These are phyloP conservation scores for Dunckerocampus dactyliophorus DNA, from an alignment of 2,113 vertebrate genomes.

Conservation along the genomic window DNA sequence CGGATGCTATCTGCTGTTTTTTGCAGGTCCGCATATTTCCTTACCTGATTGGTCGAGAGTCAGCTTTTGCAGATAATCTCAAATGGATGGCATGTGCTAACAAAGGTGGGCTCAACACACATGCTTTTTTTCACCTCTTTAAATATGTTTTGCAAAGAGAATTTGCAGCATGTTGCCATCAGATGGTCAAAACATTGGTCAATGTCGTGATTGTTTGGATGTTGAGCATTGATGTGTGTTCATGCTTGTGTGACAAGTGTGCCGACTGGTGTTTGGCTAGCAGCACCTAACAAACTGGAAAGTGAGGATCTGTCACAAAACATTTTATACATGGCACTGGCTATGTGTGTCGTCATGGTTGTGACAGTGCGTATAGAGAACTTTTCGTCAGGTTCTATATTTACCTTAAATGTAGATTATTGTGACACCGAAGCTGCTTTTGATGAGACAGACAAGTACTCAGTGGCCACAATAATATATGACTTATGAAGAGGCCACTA, in stretches of 20 bases:
- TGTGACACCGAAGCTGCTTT: slow-evolving; percentile 20
- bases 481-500: too few species aligned
- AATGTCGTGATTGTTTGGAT: slow-evolving; percentile 22
- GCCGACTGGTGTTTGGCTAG: slow-evolving; percentile 42
- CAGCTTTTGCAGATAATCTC: slow-evolving; percentile 95
- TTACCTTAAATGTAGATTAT: slow-evolving; percentile 25
- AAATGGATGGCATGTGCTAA: slow-evolving; percentile 99
- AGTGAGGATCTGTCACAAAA: slow-evolving; percentile 37
- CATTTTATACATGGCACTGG: slow-evolving; percentile 25
- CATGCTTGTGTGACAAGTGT: slow-evolving; percentile 2
- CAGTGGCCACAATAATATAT: too few species aligned
- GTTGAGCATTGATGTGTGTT: slow-evolving; percentile 14
- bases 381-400: slow-evolving; percentile 51
- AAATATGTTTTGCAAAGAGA: slow-evolving; percentile 31
- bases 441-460: slow-evolving; percentile 50
- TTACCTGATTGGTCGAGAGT: slow-evolving; percentile 87
- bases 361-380: slow-evolving; percentile 34
- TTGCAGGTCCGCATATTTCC: slow-evolving; percentile 76
- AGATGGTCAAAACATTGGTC: neutral
- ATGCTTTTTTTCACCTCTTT: neutral
- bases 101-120: slow-evolving; percentile 80
- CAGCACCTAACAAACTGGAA: slow-evolving; percentile 20
- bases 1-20: slow-evolving; percentile 46
- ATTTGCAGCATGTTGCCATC: slow-evolving; percentile 6
- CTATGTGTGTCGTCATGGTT: slow-evolving; percentile 46